These are phyloP conservation scores for Phalacrocorax pelagicus DNA, from an alignment of 2,113 vertebrate species.

Conservation along the genomic window DNA sequence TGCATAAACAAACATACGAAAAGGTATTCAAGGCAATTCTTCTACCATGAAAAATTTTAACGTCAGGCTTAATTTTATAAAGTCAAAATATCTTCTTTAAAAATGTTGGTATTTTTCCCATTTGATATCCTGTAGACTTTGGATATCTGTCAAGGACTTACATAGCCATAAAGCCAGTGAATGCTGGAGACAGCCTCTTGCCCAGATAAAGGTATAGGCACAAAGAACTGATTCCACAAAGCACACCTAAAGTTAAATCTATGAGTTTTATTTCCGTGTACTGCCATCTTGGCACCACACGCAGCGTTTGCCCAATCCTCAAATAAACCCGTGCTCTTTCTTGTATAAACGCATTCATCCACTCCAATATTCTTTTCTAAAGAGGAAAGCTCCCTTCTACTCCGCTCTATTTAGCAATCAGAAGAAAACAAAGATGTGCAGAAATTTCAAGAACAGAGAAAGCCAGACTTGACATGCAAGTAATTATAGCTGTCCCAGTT, in stretches of 20 bases:
- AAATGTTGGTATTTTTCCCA: not conserved
- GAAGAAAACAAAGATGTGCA: not conserved
- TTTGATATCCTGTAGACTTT: not conserved
- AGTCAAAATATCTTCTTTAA: not conserved
- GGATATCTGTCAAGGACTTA: not conserved
- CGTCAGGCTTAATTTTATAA: not conserved
- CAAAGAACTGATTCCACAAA: not conserved
- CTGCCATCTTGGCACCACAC: not conserved
- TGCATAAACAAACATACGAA: not conserved
- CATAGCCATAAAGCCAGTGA: not conserved
- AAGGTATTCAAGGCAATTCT: not conserved
- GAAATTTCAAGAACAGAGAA: not conserved
- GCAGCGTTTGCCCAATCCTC: not conserved
- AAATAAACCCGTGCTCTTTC: not conserved
- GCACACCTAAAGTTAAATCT: not conserved
- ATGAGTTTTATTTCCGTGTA: not conserved
- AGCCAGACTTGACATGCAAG: not conserved
- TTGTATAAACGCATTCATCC: not conserved
- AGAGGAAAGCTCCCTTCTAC: not conserved
- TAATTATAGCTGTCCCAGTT: constrained; percentile 3
- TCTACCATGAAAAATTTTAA: not conserved
- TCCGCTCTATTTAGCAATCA: not conserved
- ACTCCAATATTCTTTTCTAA: not conserved
- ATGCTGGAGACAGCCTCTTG: not conserved
- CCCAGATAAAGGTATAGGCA: not conserved